Base-by-base conservation (phyloP, 2,888 invertebrate genomes). In the Xestoiulus laeticollis region DNA sequence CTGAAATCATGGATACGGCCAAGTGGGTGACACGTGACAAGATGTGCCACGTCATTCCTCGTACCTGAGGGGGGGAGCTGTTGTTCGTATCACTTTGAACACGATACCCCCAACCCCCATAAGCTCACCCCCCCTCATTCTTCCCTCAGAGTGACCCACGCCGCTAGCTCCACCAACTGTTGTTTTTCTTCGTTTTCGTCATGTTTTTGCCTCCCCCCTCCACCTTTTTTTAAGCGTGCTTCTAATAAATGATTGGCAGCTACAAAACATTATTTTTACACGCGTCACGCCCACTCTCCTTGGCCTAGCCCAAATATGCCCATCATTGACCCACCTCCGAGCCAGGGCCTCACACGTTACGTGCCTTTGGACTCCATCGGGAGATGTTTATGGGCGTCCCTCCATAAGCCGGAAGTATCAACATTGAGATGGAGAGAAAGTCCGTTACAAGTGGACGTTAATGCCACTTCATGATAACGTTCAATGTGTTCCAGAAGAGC, bases 21-120 rank as follows among this genome's bases (percentile, higher is more conserved):
- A 68, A 68, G 68, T 68, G 68, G 68, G 68, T 68, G 68, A 68
- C 68, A 68, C 68, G 68, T 68, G 68, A 68, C 68, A 68, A 68
- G 68, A 68, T 68, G 68, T 68, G 68, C 68, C 68, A 26, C 68
- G 68, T 68, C 68, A 68, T 68, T 22, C 68, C 26, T 8, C 10
- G 22, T 22, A 68, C n/a, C 68, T 68, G 68, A 68, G 26, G 68
- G 68, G 38, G 38, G 38, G 68, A 26, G 68, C 22, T 22, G 26
- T 68, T 68, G 68, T 68, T 68, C 68, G n/a, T 68, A 68, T 68
- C 68, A 68, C 68, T 68, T 68, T 68, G 26, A 68, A 68, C 68
- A 68, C 68, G 68, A 68, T 68, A 68, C 68, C 68, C 68, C 68
- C 68, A 16, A 68, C 22, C 68, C 59, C 59, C 59, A 43, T 10